Conservation (phyloP, 2,888 invertebrate genomes). For the Catocala fraxini region DNA sequence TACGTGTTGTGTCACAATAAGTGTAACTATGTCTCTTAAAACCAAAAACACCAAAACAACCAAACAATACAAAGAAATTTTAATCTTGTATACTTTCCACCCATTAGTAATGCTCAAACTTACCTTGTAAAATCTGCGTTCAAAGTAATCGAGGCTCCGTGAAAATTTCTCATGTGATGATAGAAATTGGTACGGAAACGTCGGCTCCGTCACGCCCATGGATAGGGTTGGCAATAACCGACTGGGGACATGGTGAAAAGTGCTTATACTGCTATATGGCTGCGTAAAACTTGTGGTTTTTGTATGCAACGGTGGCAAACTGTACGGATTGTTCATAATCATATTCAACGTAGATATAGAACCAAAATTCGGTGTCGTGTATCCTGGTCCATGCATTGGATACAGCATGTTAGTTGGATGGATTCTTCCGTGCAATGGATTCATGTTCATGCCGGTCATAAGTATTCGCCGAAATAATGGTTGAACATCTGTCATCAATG, state of each 20-base stretch:
- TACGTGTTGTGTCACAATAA: too few relatives aligned
- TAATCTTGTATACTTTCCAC: too few relatives aligned
- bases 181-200: conserved; percentile 16
- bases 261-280: conserved; percentile 17
- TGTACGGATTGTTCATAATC: conserved; percentile 3
- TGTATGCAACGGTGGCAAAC: neutral
- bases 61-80: too few relatives aligned
- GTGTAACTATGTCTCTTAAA: too few relatives aligned
- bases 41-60: too few relatives aligned
- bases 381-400: conserved; percentile 1
- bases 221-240: conserved; percentile 13
- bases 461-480: conserved; percentile 9
- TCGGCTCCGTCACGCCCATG: conserved; percentile 15
- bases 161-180: conserved; percentile 35
- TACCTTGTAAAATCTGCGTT: conserved; percentile 53
- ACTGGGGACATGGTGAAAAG: conserved; percentile 15
- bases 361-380: conserved; percentile 4
- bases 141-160: conserved; percentile 44
- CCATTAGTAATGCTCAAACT: conserved; percentile 22
- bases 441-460: conserved; percentile 5
- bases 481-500: neutral
- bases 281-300: neutral
- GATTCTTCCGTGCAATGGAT: neutral
- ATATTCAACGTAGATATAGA: conserved; percentile 4
- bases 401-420: conserved; percentile 7